These are phyloP conservation scores for Ceryle rudis DNA, from an alignment of 2,797 vertebrate genomes.

Conservation along the genomic window DNA sequence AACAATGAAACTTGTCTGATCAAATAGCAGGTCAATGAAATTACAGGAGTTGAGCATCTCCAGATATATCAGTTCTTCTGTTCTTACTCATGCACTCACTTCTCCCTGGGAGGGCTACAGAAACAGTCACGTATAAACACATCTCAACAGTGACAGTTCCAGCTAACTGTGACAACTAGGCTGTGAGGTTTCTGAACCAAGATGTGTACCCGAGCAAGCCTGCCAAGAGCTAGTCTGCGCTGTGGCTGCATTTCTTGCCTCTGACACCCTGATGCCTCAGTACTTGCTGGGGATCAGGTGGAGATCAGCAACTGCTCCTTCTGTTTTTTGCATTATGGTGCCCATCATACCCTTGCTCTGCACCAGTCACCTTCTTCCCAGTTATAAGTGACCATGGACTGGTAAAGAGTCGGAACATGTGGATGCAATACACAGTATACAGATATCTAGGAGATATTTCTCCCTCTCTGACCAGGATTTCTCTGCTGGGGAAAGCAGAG, in stretches of 20 bases:
- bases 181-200: neutral
- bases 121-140: neutral
- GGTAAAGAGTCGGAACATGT: neutral
- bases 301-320: neutral
- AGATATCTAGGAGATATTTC: neutral
- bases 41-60: neutral
- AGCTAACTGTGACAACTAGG: neutral
- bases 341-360: neutral
- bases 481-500: neutral
- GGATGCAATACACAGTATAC: neutral
- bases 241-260: neutral
- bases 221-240: accelerated
- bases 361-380: neutral
- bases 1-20: neutral
- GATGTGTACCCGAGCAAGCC: accelerated
- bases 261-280: neutral
- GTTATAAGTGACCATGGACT: accelerated
- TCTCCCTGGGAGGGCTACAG: neutral
- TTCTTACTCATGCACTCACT: neutral
- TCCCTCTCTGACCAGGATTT: neutral
- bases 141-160: neutral
- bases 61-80: neutral
- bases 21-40: neutral
- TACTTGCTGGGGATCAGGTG: neutral
- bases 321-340: neutral